Evolutionary conservation across 2,888 invertebrate species (phyloP).

Genomic region (Habroteleia sp.): DNA sequence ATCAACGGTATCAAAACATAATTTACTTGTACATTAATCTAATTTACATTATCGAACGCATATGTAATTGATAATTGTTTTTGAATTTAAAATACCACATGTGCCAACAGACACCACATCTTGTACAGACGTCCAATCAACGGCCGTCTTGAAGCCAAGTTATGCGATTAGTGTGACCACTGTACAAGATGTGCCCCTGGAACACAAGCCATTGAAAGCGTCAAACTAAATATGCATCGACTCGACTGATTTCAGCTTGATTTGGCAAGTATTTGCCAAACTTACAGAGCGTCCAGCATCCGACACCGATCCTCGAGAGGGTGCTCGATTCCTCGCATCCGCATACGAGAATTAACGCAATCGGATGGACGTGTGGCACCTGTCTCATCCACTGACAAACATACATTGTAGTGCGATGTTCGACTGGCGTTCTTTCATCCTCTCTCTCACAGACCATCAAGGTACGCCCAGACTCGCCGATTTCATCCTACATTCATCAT

Average conservation of each 20-base stretch:
- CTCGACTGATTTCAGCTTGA: constrained; percentile 32
- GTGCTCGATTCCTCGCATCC: constrained; percentile 34
- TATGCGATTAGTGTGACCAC: not conserved
- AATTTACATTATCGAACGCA: too few species aligned
- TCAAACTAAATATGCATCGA: too few species aligned
- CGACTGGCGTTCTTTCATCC: constrained; percentile 55
- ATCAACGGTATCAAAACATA: too few species aligned
- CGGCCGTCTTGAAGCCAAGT: too few species aligned
- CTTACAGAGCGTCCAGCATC: constrained; percentile 47
- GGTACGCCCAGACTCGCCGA: constrained; percentile 65
- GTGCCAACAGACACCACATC: too few species aligned
- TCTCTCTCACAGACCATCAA: constrained; percentile 65
- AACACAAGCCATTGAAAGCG: too few species aligned
- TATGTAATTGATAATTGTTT: too few species aligned
- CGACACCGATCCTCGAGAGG: constrained; percentile 10
- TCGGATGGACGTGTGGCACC: constrained; percentile 26
- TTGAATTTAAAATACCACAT: too few species aligned
- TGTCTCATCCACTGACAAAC: constrained; percentile 34
- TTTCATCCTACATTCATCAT: constrained; percentile 72
- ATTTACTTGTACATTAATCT: too few species aligned
- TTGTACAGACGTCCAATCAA: too few species aligned
- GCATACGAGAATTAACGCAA: constrained; percentile 20
- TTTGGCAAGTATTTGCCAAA: constrained; percentile 43
- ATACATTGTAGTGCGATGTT: constrained; percentile 31
- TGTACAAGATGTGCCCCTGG: too few species aligned